Conservation (phyloP, 2,888 invertebrate genomes). For the Macaria notata region DNA sequence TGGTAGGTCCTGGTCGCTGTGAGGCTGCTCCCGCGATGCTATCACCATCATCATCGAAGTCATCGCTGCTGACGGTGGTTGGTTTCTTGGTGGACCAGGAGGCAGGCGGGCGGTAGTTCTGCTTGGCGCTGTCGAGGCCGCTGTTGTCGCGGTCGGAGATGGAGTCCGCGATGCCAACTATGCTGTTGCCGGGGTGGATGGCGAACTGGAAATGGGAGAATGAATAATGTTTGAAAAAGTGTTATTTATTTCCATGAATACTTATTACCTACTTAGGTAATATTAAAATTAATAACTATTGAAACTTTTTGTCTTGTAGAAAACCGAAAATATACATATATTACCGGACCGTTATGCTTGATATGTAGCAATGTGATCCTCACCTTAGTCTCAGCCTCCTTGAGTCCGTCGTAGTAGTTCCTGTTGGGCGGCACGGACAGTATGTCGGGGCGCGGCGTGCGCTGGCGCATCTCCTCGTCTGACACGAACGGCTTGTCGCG, state of each 20-base stretch:
- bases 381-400: conserved; percentile 67
- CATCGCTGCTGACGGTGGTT: conserved; percentile 6
- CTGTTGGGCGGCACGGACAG: conserved; percentile 77
- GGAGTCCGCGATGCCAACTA: conserved; percentile 67
- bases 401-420: conserved; percentile 68
- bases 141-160: conserved; percentile 64
- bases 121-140: conserved; percentile 67
- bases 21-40: conserved; percentile 50
- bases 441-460: conserved; percentile 88
- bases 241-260: too few relatives aligned
- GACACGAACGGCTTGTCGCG: conserved; percentile 87
- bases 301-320: too few relatives aligned
- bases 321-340: too few relatives aligned
- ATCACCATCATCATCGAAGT: conserved; percentile 37
- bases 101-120: conserved; percentile 76
- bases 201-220: conserved; percentile 55
- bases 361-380: too few relatives aligned
- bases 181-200: conserved; percentile 66
- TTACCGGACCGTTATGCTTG: too few relatives aligned
- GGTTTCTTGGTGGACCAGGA: conserved; percentile 78
- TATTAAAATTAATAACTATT: too few relatives aligned
- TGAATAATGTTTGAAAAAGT: not conserved
- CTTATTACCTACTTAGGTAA: too few relatives aligned
- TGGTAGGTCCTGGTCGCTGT: conserved; percentile 50
- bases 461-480: conserved; percentile 83